Evolutionary conservation across 2,797 vertebrate species (phyloP).

Genomic region (Pipistrellus pipistrellus): DNA sequence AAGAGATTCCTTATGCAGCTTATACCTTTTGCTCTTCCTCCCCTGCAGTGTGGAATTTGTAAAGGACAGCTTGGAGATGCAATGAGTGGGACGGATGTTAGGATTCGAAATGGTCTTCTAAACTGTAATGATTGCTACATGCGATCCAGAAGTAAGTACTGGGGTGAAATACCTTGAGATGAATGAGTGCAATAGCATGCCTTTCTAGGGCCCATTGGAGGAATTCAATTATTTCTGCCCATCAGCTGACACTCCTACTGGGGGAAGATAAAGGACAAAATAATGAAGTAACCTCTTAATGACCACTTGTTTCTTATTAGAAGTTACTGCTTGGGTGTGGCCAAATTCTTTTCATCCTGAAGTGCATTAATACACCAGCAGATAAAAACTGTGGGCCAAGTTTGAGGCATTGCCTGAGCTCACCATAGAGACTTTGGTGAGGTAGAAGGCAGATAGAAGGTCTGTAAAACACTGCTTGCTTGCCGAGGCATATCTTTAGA

Average conservation of each 20-base stretch:
- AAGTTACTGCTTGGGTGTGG: background rate
- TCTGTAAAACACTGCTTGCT: background rate
- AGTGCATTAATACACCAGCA: background rate
- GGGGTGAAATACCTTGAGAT: background rate
- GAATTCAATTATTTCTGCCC: background rate
- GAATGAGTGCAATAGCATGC: fast-evolving
- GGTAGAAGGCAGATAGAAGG: background rate
- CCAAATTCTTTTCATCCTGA: background rate
- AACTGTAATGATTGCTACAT: slow-evolving; percentile 98
- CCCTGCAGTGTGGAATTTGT: slow-evolving; percentile 95
- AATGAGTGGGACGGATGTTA: slow-evolving; percentile 96
- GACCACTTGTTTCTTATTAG: background rate
- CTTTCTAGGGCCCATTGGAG: background rate
- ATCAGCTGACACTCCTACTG: background rate
- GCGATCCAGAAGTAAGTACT: slow-evolving; percentile 96
- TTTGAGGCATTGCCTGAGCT: background rate
- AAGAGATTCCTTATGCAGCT: background rate
- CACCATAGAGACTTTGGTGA: background rate
- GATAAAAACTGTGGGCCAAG: background rate
- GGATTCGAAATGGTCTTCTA: slow-evolving; percentile 97
- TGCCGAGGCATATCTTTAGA: background rate
- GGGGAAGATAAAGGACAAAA: background rate
- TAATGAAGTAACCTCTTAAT: background rate
- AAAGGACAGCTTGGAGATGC: slow-evolving; percentile 97
- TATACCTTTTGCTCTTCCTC: background rate